These are phyloP conservation scores for Lysandra coridon DNA, from an alignment of 2,888 invertebrate species.

Conservation along the genomic window DNA sequence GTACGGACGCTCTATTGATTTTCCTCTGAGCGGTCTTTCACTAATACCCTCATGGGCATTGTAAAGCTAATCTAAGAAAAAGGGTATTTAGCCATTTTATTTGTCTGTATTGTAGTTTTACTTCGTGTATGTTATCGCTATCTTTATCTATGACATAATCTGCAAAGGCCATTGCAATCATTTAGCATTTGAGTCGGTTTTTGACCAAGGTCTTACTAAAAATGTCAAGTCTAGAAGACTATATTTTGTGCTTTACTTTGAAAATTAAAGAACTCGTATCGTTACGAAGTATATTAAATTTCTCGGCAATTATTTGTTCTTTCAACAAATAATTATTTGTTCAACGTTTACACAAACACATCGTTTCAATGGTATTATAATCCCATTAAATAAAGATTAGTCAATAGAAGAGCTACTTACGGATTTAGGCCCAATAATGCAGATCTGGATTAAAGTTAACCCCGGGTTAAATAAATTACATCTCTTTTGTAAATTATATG, in stretches of 20 bases:
- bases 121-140: neutral
- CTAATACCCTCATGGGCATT: slow-evolving; percentile 31
- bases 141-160: neutral
- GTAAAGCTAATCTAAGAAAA: slow-evolving; percentile 23
- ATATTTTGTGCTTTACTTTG: neutral
- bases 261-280: neutral
- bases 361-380: slow-evolving; percentile 3
- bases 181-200: no score
- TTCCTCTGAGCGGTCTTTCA: slow-evolving; percentile 35
- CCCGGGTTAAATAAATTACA: no score
- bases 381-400: slow-evolving; percentile 23
- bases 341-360: slow-evolving; percentile 1
- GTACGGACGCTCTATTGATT: slow-evolving; percentile 41
- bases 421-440: neutral
- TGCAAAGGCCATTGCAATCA: neutral
- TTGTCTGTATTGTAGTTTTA: neutral
- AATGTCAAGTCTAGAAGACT: no score
- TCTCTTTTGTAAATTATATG: no score
- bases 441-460: neutral
- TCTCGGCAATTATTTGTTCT: neutral
- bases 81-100: slow-evolving; percentile 11
- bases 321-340: slow-evolving; percentile 2
- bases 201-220: no score
- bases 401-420: neutral
- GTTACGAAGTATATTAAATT: neutral